Evolutionary conservation across 2,888 invertebrate species (phyloP), one percentile per base, ranked within the genome.

Genomic region (Melieria picta): DNA sequence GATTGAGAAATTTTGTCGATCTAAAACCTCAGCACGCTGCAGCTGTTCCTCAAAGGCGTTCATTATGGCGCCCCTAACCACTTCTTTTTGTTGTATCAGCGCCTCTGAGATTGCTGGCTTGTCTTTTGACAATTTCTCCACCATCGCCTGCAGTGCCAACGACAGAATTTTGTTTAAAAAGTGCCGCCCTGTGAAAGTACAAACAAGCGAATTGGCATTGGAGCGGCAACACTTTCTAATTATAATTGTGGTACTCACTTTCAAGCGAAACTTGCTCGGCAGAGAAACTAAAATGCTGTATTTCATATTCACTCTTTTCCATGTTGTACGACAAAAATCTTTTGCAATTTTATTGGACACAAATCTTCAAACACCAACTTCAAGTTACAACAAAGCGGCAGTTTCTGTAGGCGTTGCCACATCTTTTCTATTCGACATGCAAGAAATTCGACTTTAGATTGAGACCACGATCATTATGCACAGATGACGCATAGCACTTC

Each of bases 281-380:
- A 1, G 82, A 79, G 71, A 81, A 82, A 1, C 76, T 77, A 67
- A 81, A 83, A 72, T 80, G 79, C 68, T 82, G 81, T 48, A 81
- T 76, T 78, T 83, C 81, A 67, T 79, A 80, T 66, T 81, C 81
- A 11, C 74, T 70, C 45, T 70, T 75, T 30, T 79, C 69, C 81
- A 82, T 80, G 73, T 68, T 76, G 10, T 11, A 42, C 30, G 16
- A 57, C n/a, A 13, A 13, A 57, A 57, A 57, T 57, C 16, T 1
- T 50, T 30, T 3, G 5, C 52, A 13, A 7, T 5, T 7, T 13
- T 52, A 50, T n/a, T 13, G 5, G 13, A 52, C 52, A 52, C 1
- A 7, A 6, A 7, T n/a, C 13, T 52, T 52, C 13, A 5, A 52
- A 52, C 52, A 5, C n/a, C 7, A 52, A 11, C 11, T 52, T 52